Conservation (phyloP, 2,113 vertebrate genomes). For the Sinocyclocheilus anophthalmus region DNA sequence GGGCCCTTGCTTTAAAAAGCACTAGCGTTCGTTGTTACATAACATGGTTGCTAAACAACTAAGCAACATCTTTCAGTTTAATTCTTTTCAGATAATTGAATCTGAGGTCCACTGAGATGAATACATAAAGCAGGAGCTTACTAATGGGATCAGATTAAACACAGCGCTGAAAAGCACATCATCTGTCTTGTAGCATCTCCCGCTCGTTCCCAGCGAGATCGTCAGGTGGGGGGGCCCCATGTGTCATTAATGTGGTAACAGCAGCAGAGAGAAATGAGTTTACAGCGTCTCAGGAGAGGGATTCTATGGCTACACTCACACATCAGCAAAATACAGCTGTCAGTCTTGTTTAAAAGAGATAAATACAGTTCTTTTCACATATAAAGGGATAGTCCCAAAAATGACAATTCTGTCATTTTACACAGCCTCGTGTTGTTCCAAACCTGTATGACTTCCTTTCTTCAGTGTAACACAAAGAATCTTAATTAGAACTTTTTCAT, state of each 20-base stretch:
- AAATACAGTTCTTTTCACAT: background rate
- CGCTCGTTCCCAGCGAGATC: background rate
- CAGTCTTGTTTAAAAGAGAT: background rate
- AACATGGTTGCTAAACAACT: slow-evolving; percentile 21
- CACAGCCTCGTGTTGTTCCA: background rate
- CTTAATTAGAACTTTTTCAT: background rate
- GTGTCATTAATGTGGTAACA: slow-evolving; percentile 16
- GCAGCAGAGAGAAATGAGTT: background rate
- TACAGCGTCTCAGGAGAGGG: background rate
- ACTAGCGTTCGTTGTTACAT: background rate
- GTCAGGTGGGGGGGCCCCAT: background rate
- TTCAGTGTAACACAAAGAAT: background rate
- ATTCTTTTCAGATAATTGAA: slow-evolving; percentile 18
- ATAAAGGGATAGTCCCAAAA: background rate
- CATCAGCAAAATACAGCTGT: background rate
- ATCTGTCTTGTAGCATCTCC: slow-evolving; percentile 21
- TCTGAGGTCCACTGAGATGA: slow-evolving; percentile 38
- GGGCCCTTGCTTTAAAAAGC: background rate
- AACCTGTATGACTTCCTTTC: background rate
- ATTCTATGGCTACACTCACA: background rate
- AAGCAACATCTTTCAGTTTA: slow-evolving; percentile 10
- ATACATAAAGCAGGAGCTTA: slow-evolving; percentile 37
- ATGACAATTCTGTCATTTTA: no score
- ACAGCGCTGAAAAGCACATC: slow-evolving; percentile 2
- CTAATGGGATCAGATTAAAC: slow-evolving; percentile 46